Evolutionary conservation across 2,888 invertebrate species (phyloP), one percentile per base, ranked within the genome.

Genomic region (Epirrhoe tristata): DNA sequence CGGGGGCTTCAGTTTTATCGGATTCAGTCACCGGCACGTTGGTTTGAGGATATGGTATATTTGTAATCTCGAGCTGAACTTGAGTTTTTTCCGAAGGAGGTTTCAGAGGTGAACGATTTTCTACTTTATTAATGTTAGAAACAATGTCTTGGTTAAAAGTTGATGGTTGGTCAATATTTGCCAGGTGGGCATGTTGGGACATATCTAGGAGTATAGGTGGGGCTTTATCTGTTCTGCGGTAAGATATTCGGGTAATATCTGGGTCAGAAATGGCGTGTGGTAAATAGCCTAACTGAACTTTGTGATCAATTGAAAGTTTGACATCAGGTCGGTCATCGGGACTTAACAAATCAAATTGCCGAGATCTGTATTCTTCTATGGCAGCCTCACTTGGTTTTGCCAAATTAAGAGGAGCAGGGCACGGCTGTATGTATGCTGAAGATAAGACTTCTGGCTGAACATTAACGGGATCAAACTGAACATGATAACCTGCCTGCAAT

Each of bases 361-460:
- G 48, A n/a, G 63, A n/a, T 32, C 32, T 56, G 16, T 31, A 43
- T 0, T 17, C 63, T 43, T 52, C 51, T 17, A 24, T 2, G 24
- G 17, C 12, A 12, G 24, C 10, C 51, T 57, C 16, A 14, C 12
- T 36, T 17, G 51, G 43, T 63, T 63, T 57, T 5, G 52, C 36
- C 57, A 63, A 51, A 57, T 56, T 43, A 14, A 63, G 56, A 32
- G 63, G 63, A 16, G 39, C 31, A n/a, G 50, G 12, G 16, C 52
- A 43, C 14, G 39, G 16, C 34, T 8, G 34, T 24, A 24, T 24
- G 36, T 55, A 62, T 36, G 31, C 5, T 10, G 50, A 7, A 56
- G 8, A 10, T 24, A 31, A 31, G 14, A 14, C 12, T n/a, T 60
- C 55, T n/a, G 36, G 8, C 6, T 32, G 36, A 6, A 4, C 39